phyloP scores from a whole-genome alignment of 2,113 vertebrate species.

The Crypturellus undulatus region DNA sequence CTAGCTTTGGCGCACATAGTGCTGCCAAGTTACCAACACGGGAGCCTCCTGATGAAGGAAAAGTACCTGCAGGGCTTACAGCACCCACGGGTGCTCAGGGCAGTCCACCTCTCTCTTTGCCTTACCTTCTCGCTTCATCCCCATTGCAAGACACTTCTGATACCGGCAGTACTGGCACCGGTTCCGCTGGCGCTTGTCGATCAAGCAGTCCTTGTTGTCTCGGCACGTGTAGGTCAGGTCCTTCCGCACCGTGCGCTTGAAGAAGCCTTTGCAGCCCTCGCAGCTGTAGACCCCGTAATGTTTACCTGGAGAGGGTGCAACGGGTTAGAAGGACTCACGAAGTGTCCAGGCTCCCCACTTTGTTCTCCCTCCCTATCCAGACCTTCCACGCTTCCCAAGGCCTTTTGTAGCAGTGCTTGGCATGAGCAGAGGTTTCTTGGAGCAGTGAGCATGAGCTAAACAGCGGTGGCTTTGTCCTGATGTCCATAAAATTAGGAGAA shows the following conservation, averaged over 20 bases:
- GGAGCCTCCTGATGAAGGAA: neutral
- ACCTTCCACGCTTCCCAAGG: neutral
- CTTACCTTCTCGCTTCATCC: conserved; percentile 99
- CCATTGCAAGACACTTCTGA: conserved; percentile 99
- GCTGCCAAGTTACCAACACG: neutral
- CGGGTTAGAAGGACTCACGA: neutral
- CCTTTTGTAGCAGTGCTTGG: accelerated
- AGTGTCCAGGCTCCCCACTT: accelerated
- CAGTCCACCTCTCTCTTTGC: neutral
- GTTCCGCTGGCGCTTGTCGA: conserved; percentile 98
- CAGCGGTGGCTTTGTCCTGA: neutral
- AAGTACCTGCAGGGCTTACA: neutral
- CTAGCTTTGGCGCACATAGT: accelerated
- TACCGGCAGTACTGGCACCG: conserved; percentile 99
- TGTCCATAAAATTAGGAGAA: neutral
- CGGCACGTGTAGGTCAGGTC: conserved; percentile 98
- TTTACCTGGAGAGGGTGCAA: conserved; percentile 80
- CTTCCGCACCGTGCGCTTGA: conserved; percentile 96
- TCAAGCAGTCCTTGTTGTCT: conserved; percentile 96
- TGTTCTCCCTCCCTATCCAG: neutral
- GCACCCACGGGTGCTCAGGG: neutral
- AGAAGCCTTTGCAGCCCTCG: conserved; percentile 98
- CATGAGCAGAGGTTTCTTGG: neutral
- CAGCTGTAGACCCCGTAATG: conserved; percentile 99
- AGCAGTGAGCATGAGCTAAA: neutral